Evolutionary conservation across 2,113 vertebrate genomes (phyloP), one percentile per base, ranked within the genome.

Genomic region (Eleginops maclovinus): DNA sequence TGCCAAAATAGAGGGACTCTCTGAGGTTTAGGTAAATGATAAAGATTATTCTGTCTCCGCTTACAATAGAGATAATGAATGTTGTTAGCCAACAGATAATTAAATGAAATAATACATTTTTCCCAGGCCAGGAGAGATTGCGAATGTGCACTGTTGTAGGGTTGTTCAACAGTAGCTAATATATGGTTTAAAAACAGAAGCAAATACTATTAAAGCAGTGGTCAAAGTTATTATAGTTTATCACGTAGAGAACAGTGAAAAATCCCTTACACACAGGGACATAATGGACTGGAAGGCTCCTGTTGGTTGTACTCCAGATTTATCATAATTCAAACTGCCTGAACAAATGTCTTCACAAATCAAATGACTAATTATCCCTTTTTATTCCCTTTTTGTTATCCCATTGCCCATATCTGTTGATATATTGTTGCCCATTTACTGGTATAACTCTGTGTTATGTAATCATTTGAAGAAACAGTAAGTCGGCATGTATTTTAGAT

Each of bases 51-150:
- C 49, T 75, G 61, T 8, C 22, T 21, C 22, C 1, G 9, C 62
- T 87, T 63, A 58, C 67, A 75, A 28, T 70, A 28, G 54, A 71
- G 47, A 90, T 85, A 84, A 84, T 75, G 44, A 72, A 83, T 77
- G 40, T 75, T 11, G 2, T 63, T 28, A 59, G 22, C 41, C 36
- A 72, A 60, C 26, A 31, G 31, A 78, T 85, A 77, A 83, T 79
- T 84, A 75, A 82, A 46, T 70, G 21, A 77, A 61, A 50, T 81
- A 60, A 71, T 69, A 59, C 50, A n/a, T 72, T 10, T 63, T 77
- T 59, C 82, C 5, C n/a, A 65, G 13, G 12, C 21, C 36, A 75
- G 50, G 62, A 78, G 72, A 70, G 28, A 14, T 41, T 62, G 17
- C n/a, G 10, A 21, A 10, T 62, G 15, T 47, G 13, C 44, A 47